Base-by-base conservation (phyloP, 2,888 invertebrate species). In the Torymus aiolomorphi region DNA sequence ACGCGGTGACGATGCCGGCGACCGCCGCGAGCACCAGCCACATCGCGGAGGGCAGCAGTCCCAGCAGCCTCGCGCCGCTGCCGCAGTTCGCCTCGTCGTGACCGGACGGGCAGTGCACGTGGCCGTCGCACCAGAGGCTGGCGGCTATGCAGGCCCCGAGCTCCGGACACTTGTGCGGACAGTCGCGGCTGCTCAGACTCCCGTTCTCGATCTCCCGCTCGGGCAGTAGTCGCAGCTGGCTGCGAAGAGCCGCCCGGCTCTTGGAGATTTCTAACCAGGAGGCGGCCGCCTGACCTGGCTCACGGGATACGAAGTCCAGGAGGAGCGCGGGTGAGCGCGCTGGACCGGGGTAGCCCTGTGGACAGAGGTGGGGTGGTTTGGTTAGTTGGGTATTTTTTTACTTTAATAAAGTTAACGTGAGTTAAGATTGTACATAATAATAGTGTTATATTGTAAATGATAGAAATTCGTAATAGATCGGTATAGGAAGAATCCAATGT, bases 211-310 rank as follows among this genome's bases (percentile, higher is more conserved):
- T 82, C 10, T 84, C 87, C 11, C 87, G 85, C 77, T 89, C 89
- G 0, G 87, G 89, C 84, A 92, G 91, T 84, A 92, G 91, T 80
- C 92, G 92, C 56, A 92, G 87, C 89, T 93, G 93, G 88, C 93
- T 93, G 84, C 93, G 91, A 51, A 94, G 90, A 24, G 94, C 93
- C 54, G 93, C 92, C 83, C 93, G 92, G 67, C 94, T 93, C 83
- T 94, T 92, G 78, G 91, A 93, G 83, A 95, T 94, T 88, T 95
- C 95, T 88, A 96, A 92, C 96, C 96, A 96, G 78, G 94, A 94
- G 86, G 96, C 93, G n/a, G 94, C 94, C 69, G 95, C 95, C 72
- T 92, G 91, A 51, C 96, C 96, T n/a, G 94, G 91, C 89, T 96
- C 96, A 72, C 92, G 91, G 0, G 94, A 93, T 20, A 95, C 93